phyloP scores from a whole-genome alignment of 2,797 vertebrate genomes.

The Balearica regulorum region DNA sequence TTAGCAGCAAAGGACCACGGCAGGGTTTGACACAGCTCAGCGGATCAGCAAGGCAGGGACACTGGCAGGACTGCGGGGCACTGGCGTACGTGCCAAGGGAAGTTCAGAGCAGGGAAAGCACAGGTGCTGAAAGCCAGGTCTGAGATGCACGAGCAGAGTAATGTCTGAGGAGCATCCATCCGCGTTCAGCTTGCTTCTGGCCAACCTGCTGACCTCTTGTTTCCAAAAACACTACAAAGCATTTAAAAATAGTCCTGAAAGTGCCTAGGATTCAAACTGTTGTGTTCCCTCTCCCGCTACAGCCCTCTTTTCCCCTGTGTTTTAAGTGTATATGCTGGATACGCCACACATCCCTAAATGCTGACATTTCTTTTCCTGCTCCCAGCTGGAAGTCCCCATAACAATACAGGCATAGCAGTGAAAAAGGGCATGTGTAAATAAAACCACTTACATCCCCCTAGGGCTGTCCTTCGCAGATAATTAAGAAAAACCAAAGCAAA shows the following conservation, averaged over 20 bases:
- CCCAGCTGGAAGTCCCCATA: not conserved
- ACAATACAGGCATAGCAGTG: not conserved
- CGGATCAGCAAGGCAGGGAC: not conserved
- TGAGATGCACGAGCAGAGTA: fast-evolving
- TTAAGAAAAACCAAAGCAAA: not conserved
- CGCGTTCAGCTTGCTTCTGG: not conserved
- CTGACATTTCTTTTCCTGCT: not conserved
- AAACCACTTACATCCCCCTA: not conserved
- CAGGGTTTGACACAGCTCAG: not conserved
- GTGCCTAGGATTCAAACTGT: not conserved
- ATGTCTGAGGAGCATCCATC: not conserved
- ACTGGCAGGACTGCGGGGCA: not conserved
- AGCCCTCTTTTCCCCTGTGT: not conserved
- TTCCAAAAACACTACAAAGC: not conserved
- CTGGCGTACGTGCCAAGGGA: fast-evolving
- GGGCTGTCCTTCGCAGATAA: not conserved
- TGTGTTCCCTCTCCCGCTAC: not conserved
- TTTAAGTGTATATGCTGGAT: not conserved
- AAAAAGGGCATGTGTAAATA: not conserved
- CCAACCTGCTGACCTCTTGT: not conserved
- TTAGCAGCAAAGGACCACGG: not conserved
- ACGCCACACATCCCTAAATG: not conserved
- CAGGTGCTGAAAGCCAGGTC: not conserved
- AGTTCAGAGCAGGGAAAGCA: not conserved
- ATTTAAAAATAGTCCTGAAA: not conserved